phyloP scores from a whole-genome alignment of 2,797 vertebrate genomes.

The Siniperca scherzeri region DNA sequence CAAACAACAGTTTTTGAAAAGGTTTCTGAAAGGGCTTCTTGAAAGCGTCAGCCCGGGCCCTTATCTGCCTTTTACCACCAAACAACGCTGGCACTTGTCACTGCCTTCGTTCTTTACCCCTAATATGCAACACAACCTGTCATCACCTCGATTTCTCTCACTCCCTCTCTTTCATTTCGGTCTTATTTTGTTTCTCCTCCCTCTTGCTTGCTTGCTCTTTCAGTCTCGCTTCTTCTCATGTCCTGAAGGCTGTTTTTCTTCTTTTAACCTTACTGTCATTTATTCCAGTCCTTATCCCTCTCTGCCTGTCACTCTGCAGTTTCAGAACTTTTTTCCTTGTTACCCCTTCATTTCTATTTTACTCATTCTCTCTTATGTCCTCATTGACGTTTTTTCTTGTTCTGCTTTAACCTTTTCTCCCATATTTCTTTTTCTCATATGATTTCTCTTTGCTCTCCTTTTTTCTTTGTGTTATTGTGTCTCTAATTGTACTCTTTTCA shows the following conservation, averaged over 20 bases:
- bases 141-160: constrained; percentile 3
- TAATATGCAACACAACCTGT: constrained; percentile 28
- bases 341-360: not conserved
- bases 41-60: constrained; percentile 31
- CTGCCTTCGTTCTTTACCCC: constrained; percentile 5
- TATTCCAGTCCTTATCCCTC: not conserved
- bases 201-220: not conserved
- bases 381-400: not conserved
- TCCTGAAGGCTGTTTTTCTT: constrained; percentile 9
- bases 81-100: constrained; percentile 41
- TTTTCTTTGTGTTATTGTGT: not conserved
- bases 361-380: not conserved
- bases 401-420: not conserved
- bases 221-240: constrained; percentile 18
- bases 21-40: constrained; percentile 49
- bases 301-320: constrained; percentile 3
- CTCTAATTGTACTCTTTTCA: not conserved
- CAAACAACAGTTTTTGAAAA: constrained; percentile 41
- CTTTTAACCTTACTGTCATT: constrained; percentile 4
- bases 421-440: not conserved
- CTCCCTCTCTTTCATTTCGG: not conserved
- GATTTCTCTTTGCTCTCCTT: not conserved
- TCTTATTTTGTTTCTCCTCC: not conserved
- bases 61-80: constrained; percentile 44
- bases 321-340: not conserved